Conservation (phyloP, 2,797 vertebrate species). For the Enteromius anoplus region DNA sequence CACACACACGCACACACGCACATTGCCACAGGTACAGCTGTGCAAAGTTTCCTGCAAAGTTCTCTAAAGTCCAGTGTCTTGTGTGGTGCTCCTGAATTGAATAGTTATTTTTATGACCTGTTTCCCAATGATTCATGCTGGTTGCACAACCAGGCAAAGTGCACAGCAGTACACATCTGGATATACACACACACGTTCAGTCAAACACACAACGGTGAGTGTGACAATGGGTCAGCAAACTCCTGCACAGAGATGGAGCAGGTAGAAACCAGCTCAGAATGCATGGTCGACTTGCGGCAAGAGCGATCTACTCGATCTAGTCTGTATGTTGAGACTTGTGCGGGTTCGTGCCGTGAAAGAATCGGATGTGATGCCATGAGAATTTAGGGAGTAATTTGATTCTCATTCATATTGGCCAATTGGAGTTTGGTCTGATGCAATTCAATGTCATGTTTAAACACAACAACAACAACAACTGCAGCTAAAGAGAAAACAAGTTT, state of each 20-base stretch:
- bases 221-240: constrained; percentile 37
- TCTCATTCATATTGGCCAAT: constrained; percentile 33
- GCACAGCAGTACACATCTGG: constrained; percentile 31
- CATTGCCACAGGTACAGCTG: constrained; percentile 28
- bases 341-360: neutral
- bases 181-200: constrained; percentile 17
- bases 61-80: constrained; percentile 49
- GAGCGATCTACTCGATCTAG: neutral
- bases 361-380: constrained; percentile 1
- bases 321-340: neutral
- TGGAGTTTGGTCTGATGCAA: constrained; percentile 26
- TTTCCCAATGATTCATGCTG: constrained; percentile 62
- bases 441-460: constrained; percentile 1
- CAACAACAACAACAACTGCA: constrained; percentile 22
- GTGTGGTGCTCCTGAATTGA: constrained; percentile 31
- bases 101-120: constrained; percentile 63
- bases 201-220: constrained; percentile 11
- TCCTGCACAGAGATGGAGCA: neutral
- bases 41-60: constrained; percentile 1
- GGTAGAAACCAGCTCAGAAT: neutral
- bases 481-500: constrained; percentile 13
- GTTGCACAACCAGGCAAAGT: constrained; percentile 54
- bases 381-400: constrained; percentile 27
- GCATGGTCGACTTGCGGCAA: neutral
- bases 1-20: constrained; percentile 44